Base-by-base conservation (phyloP, 1,140 invertebrate genomes). In the Neodiprion fabricii region DNA sequence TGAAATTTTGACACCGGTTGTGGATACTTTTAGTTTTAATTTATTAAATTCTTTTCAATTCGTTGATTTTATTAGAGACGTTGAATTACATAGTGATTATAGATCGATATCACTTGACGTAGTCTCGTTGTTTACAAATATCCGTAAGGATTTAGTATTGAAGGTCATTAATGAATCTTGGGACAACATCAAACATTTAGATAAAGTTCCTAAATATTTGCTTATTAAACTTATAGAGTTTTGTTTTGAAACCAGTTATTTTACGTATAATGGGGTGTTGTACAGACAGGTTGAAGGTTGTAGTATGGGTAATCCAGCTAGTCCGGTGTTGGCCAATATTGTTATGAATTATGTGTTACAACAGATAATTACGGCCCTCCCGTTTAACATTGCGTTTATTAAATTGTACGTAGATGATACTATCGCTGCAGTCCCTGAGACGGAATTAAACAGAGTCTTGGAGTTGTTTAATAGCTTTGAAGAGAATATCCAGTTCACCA, bases 81-180 rank as follows among this genome's bases (percentile, higher is more conserved):
- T 71, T 9, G 12, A 12, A 14, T 28, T 71, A 48, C 7, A 71
- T 48, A 14, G 17, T 14, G 47, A 50, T n/a, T 71, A 71, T 23
- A 9, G 11, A 71, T 5, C 53, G 11, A 48, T 71, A 7, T 71
- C 70, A 9, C n/a, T 71, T 7, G 70, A 71, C 28, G 70, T 71
- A n/a, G 70, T 71, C 7, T 71, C 70, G 14, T 71, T 71, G 23
- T 71, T 71, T 50, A 71, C 70, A 17, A 71, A 71, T 48, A 48
- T 71, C 7, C 28, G n/a, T 17, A 28, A 71, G 28, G 70, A 71
- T 5, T 17, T 71, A 49, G 48, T 71, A 48, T 4, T 49, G 10
- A 40, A 71, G 5, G 53, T 50, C 12, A 48, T 71, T 14, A 11
- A 71, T 7, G 47, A 71, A n/a, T 14, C 17, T 5, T 71, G 70